phyloP scores from a whole-genome alignment of 1,140 invertebrate species.

The Pectinophora gossypiella region DNA sequence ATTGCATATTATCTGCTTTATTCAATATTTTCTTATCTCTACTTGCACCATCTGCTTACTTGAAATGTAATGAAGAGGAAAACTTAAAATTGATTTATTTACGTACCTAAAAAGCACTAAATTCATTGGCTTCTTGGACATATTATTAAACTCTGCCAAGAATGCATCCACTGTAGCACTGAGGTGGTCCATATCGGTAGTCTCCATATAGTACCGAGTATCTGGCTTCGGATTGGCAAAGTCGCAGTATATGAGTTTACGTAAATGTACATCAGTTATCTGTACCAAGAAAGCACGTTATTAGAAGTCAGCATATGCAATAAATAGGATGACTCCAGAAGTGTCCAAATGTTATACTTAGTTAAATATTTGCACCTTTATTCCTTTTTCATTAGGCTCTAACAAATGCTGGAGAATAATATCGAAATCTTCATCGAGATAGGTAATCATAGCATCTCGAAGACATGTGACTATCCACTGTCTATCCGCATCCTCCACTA shows the following conservation, averaged over 20 bases:
- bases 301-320: too few relatives aligned
- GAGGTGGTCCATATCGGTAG: constrained; percentile 88
- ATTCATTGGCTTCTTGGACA: constrained; percentile 98
- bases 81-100: too few relatives aligned
- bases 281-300: constrained; percentile 43
- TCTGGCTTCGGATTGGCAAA: constrained; percentile 96
- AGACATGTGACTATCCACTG: constrained; percentile 85
- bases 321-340: too few relatives aligned
- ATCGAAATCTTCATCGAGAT: constrained; percentile 76
- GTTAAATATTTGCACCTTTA: too few relatives aligned
- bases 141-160: constrained; percentile 94
- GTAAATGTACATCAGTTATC: constrained; percentile 88
- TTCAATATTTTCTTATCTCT: too few relatives aligned
- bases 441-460: constrained; percentile 39
- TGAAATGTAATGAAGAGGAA: too few relatives aligned
- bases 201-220: constrained; percentile 91
- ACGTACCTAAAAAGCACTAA: constrained; percentile 91
- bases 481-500: constrained; percentile 89
- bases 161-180: constrained; percentile 92
- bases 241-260: constrained; percentile 95
- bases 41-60: too few relatives aligned
- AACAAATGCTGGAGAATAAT: constrained; percentile 61
- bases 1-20: too few relatives aligned
- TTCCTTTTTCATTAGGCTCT: constrained; percentile 39
- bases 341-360: too few relatives aligned